Percentiles rank a stretch among this genome's conserved stretches.
phyloP scores from a whole-genome alignment of 2,113 vertebrate genomes.

The Embiotoca jacksoni region DNA sequence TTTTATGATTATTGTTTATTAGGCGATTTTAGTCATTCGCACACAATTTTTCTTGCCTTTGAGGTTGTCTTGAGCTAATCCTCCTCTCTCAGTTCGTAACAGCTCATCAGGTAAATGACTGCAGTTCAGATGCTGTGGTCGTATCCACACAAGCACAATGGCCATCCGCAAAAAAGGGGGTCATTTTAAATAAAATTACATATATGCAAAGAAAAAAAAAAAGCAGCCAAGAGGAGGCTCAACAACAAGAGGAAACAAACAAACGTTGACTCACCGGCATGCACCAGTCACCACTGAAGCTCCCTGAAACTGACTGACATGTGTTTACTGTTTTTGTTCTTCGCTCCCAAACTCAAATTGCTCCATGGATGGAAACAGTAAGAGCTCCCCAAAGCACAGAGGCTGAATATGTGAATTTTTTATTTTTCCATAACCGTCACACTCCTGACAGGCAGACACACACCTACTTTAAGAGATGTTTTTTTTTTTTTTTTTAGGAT shows the following conservation, averaged over 20 bases:
- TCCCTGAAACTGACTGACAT: conserved; percentile 66
- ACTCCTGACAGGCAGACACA: conserved; percentile 61
- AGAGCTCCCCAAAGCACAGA: conserved; percentile 65
- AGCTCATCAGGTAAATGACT: too few relatives aligned
- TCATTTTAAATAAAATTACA: neutral
- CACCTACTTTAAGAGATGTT: conserved; percentile 35
- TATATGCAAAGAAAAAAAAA: conserved; percentile 11
- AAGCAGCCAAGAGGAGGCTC: conserved; percentile 7
- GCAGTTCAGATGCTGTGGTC: too few relatives aligned
- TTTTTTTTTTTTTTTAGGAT: conserved; percentile 45
- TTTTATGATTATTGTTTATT: too few relatives aligned
- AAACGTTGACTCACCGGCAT: conserved; percentile 31
- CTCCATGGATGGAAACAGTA: conserved; percentile 61
- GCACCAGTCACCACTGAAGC: conserved; percentile 57
- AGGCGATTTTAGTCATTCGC: too few relatives aligned
- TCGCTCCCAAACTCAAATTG: conserved; percentile 66
- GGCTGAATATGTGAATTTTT: conserved; percentile 76
- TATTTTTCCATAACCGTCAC: conserved; percentile 56
- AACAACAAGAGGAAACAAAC: conserved; percentile 23
- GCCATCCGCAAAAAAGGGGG: too few relatives aligned
- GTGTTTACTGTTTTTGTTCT: conserved; percentile 72
- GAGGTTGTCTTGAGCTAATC: too few relatives aligned
- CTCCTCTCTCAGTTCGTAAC: too few relatives aligned
- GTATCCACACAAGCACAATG: too few relatives aligned
- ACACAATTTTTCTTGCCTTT: too few relatives aligned